Conservation (phyloP, 2,888 invertebrate genomes). For the Cristatella mucedo region DNA sequence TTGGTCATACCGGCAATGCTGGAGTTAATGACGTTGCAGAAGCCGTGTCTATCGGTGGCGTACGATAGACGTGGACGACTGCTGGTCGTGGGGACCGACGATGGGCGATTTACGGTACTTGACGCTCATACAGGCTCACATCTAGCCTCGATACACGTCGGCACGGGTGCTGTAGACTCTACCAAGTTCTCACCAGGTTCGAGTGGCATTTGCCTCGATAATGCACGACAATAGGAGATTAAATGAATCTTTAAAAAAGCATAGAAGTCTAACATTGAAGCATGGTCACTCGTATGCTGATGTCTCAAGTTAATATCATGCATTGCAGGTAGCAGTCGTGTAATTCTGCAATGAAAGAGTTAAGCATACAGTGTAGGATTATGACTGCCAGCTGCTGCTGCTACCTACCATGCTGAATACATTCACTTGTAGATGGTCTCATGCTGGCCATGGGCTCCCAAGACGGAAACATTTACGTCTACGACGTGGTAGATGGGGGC, state of each 20-base stretch:
- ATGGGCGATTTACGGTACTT: conserved; percentile 68
- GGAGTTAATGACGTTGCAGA: conserved; percentile 47
- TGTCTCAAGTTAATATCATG: too few species aligned
- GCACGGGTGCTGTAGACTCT: conserved; percentile 69
- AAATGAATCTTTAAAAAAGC: too few species aligned
- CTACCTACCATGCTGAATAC: background rate
- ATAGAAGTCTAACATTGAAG: too few species aligned
- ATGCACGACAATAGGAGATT: background rate
- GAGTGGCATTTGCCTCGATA: conserved; percentile 15
- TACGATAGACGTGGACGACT: conserved; percentile 76
- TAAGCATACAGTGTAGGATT: background rate
- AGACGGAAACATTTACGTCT: conserved; percentile 67
- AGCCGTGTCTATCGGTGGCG: conserved; percentile 69
- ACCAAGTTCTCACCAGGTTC: conserved; percentile 72
- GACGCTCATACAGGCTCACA: conserved; percentile 72
- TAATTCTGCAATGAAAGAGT: too few species aligned
- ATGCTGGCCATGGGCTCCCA: conserved; percentile 74
- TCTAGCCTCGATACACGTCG: conserved; percentile 66
- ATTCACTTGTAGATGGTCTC: conserved; percentile 54
- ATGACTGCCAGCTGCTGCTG: background rate
- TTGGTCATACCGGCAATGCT: too few species aligned
- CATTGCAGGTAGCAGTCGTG: too few species aligned
- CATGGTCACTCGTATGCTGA: too few species aligned
- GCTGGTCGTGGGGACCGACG: conserved; percentile 70
- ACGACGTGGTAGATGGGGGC: conserved; percentile 69